Evolutionary conservation across 1,140 invertebrate genomes (phyloP).

Genomic region (Sycophila sp.): DNA sequence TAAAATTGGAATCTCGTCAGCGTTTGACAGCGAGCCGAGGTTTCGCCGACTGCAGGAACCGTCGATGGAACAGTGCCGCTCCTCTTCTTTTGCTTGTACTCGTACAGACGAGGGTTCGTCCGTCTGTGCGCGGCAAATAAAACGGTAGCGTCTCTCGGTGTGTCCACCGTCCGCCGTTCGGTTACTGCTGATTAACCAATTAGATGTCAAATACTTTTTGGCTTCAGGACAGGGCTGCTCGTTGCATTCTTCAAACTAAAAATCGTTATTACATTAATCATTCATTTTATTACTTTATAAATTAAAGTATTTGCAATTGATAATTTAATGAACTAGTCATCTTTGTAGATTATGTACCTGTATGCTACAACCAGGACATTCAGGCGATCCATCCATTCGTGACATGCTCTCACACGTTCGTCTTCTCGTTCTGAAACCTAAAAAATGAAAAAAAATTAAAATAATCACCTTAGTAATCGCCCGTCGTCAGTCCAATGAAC

Average conservation of each 20-base stretch:
- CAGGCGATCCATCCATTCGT: slow-evolving; percentile 69
- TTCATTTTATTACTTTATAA: too few relatives aligned
- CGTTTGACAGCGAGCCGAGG: slow-evolving; percentile 35
- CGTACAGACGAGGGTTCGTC: slow-evolving; percentile 72
- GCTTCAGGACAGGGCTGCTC: slow-evolving; percentile 74
- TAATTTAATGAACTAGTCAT: neutral
- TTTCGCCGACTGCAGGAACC: slow-evolving; percentile 68
- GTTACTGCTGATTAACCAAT: slow-evolving; percentile 74
- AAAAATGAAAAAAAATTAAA: neutral
- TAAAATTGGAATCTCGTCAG: too few relatives aligned
- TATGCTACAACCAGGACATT: slow-evolving; percentile 74
- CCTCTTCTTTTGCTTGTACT: slow-evolving; percentile 80
- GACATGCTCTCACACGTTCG: slow-evolving; percentile 65
- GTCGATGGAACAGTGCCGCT: slow-evolving; percentile 75
- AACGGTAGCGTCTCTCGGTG: slow-evolving; percentile 80
- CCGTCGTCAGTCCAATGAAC: too few relatives aligned
- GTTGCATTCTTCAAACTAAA: slow-evolving; percentile 76
- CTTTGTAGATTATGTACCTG: too few relatives aligned
- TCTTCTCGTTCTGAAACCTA: slow-evolving; percentile 63
- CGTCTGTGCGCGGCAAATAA: slow-evolving; percentile 80
- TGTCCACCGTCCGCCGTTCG: slow-evolving; percentile 68
- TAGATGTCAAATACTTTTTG: slow-evolving; percentile 78
- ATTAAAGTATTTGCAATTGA: too few relatives aligned
- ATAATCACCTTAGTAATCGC: too few relatives aligned
- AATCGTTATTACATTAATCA: neutral